These are phyloP conservation scores for Drosophila austrosaltans DNA, from an alignment of 2,888 invertebrate genomes.

Conservation along the genomic window DNA sequence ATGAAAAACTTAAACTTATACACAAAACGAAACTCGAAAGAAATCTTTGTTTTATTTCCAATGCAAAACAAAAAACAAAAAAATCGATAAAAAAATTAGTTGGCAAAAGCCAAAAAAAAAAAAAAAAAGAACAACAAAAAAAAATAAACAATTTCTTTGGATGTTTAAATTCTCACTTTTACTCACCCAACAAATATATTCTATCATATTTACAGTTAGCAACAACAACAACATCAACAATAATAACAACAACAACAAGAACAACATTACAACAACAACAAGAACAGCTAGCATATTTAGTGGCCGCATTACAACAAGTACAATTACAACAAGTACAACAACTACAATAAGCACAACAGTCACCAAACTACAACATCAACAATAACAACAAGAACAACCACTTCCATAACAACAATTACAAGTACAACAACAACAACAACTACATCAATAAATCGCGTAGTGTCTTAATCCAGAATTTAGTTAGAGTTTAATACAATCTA, in stretches of 20 bases:
- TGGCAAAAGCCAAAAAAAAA: slow-evolving; percentile 30
- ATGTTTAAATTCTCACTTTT: slow-evolving; percentile 49
- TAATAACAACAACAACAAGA: slow-evolving; percentile 50
- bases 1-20: slow-evolving; percentile 76
- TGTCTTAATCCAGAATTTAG: slow-evolving; percentile 21
- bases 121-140: neutral
- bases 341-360: slow-evolving; percentile 58
- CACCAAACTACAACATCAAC: slow-evolving; percentile 49
- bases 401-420: slow-evolving; percentile 24
- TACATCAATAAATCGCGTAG: slow-evolving; percentile 14
- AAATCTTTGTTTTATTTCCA: slow-evolving; percentile 73
- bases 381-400: slow-evolving; percentile 42
- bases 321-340: slow-evolving; percentile 48
- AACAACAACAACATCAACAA: slow-evolving; percentile 40
- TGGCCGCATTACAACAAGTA: slow-evolving; percentile 62
- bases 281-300: slow-evolving; percentile 56
- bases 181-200: slow-evolving; percentile 66
- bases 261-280: slow-evolving; percentile 54
- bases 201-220: slow-evolving; percentile 73
- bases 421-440: slow-evolving; percentile 26
- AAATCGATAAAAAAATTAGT: slow-evolving; percentile 30
- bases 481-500: slow-evolving; percentile 20
- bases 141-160: slow-evolving; percentile 25
- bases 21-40: slow-evolving; percentile 70
- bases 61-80: neutral